These are phyloP conservation scores for Cyprinodon tularosa DNA, from an alignment of 2,113 vertebrate genomes.

Conservation along the genomic window DNA sequence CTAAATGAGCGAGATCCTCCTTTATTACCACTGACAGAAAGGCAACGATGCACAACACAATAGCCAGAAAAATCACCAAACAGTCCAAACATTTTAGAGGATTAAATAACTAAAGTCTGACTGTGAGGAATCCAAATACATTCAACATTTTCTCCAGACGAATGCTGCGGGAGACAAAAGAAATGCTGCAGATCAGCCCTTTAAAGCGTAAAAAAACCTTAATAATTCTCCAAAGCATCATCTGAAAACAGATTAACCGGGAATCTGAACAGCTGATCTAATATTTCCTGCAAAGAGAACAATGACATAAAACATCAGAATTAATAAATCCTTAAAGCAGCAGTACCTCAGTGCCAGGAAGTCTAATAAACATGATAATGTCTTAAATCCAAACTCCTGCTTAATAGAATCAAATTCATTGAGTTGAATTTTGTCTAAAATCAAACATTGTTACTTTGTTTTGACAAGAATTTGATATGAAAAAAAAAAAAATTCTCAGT, in stretches of 20 bases:
- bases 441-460: not conserved
- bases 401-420: not conserved
- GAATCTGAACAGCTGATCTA: not conserved
- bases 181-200: conserved; percentile 9
- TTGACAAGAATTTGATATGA: not conserved
- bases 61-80: conserved; percentile 39
- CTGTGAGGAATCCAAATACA: conserved; percentile 5
- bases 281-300: not conserved
- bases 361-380: too few relatives aligned
- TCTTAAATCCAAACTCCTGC: not conserved
- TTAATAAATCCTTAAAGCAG: not conserved
- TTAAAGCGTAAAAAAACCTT: not conserved
- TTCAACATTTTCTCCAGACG: not conserved
- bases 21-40: conserved; percentile 53
- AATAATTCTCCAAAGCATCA: not conserved
- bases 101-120: not conserved
- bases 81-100: not conserved
- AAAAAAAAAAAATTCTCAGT: not conserved
- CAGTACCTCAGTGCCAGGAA: not conserved
- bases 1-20: conserved; percentile 15
- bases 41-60: conserved; percentile 58
- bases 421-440: not conserved
- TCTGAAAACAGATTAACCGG: not conserved
- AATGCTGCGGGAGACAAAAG: not conserved
- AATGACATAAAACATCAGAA: not conserved